Evolutionary conservation across 2,113 vertebrate genomes (phyloP), one percentile per base, ranked within the genome.

Genomic region (Neopipo cinnamomea): DNA sequence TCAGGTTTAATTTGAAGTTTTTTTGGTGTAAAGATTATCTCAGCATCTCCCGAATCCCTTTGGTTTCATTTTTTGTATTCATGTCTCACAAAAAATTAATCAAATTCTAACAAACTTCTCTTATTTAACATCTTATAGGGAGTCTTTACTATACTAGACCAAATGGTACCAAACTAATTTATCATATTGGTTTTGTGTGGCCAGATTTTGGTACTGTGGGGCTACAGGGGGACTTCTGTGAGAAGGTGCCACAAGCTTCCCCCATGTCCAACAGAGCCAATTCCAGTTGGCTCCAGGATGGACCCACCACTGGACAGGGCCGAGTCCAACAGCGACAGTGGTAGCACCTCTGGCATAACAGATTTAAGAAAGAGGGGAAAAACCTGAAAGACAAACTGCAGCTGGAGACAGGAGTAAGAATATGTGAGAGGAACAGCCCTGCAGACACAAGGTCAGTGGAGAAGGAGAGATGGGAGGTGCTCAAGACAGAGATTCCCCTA

Each of bases 281-380:
- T 55, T 6, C 4, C 41, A 42, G 9, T 2, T 1, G 0, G 7
- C 9, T 84, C 14, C 31, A 49, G 35, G 31, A 23, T 0, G 3
- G 17, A 42, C 21, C 5, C 1, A 0, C 35, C 0, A 0, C 55
- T 55, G 17, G 25, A 25, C 41, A 62, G 42, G 47, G 5, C 13
- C 1, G 1, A 70, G 18, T 4, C 9, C 4, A 27, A 31, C n/a
- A 49, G 17, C 0, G 2, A 31, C 0, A 0, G 30, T 63, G 49
- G 20, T 20, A 49, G 18, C 2, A 0, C 15, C 22, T 31, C 28
- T 37, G 42, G 6, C 18, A 20, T 14, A 55, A 25, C 10, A 16
- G 31, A 25, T 10, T 35, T 68, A 68, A 46, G 44, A 35, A 68
- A 49, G 33, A 46, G 33, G 17, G 12, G 19, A 27, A 35, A 35